Evolutionary conservation across 30 jellyfish, hydroid and myxozoan species (phyloP).

Genomic region (Turritopsis dohrnii): DNA sequence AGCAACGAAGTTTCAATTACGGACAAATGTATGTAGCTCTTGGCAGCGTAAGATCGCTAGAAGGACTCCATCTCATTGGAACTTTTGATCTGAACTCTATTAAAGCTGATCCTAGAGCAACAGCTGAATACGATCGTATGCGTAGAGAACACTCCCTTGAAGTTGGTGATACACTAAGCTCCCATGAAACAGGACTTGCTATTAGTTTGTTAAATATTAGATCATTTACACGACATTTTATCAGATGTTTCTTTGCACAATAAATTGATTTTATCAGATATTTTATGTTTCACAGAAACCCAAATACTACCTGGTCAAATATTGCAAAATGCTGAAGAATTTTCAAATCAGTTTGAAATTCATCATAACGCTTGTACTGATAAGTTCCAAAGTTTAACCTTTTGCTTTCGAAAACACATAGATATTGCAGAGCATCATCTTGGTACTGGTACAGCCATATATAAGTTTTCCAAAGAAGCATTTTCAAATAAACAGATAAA

Average conservation of each 20-base stretch:
- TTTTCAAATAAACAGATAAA: neutral
- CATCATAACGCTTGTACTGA: conserved; percentile 1
- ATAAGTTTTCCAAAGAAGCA: neutral
- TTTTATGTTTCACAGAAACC: neutral
- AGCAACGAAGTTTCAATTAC: neutral
- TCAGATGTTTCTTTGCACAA: neutral
- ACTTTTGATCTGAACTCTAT: conserved; percentile 1
- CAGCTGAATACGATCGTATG: conserved; percentile 9
- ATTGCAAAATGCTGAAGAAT: neutral
- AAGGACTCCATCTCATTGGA: conserved; percentile 22
- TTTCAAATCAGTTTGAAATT: neutral
- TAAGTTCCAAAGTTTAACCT: neutral
- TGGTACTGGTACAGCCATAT: conserved; percentile 5
- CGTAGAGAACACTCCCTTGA: neutral
- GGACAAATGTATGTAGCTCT: conserved; percentile 29
- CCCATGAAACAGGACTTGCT: neutral
- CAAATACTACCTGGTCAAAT: neutral
- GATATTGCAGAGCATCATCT: conserved; percentile 4
- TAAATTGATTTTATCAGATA: too few species aligned
- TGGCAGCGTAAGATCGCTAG: conserved; percentile 18
- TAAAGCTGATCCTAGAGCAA: conserved; percentile 19
- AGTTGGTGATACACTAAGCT: neutral
- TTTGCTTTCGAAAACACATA: neutral
- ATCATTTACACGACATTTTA: neutral
- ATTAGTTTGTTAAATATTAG: neutral